Evolutionary conservation across 1,140 invertebrate species (phyloP), one percentile per base, ranked within the genome.

Genomic region (Bombus polaris): DNA sequence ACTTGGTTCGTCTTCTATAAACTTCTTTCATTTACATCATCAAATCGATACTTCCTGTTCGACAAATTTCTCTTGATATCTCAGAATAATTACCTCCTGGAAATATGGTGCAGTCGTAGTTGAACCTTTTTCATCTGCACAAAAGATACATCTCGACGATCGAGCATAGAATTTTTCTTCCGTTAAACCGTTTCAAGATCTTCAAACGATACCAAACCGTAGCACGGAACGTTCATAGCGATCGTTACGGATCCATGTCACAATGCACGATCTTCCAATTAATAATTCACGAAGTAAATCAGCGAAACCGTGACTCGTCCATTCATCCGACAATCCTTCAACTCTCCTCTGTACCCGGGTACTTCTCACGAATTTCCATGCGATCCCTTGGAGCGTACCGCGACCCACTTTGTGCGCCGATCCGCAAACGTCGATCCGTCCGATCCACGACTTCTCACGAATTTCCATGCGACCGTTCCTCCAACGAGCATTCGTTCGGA

Each of bases 291-390:
- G 75, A 77, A 62, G 75, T 39, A 77, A 59, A 77, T 77, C 35
- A 62, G 47, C 57, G 57, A 77, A 62, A 62, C 75, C 75, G 75
- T 77, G 75, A 77, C 75, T 62, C 28, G 75, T n/a, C 35, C 75
- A 62, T 75, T 47, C 73, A 83, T 72, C 71, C 44, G 35, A 44
- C 12, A 8, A 66, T 66, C 65, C 13, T 32, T 37, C 28, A 42
- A 18, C 68, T 79, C 62, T 44, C 42, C 62, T 66, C 65, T 15
- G 59, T 62, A 28, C 10, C 70, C 12, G 57, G 76, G 25, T 12
- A 84, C 65, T 89, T 89, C 81, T 72, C 87, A 87, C 81, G 81
- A 82, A 88, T 73, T 75, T 75, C 79, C 80, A 62, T 59, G 57
- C 59, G 10, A 32, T 42, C 47, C 59, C 81, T 76, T 18, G 18